Evolutionary conservation across 2,797 vertebrate species (phyloP).

Genomic region (Bovichtus variegatus): DNA sequence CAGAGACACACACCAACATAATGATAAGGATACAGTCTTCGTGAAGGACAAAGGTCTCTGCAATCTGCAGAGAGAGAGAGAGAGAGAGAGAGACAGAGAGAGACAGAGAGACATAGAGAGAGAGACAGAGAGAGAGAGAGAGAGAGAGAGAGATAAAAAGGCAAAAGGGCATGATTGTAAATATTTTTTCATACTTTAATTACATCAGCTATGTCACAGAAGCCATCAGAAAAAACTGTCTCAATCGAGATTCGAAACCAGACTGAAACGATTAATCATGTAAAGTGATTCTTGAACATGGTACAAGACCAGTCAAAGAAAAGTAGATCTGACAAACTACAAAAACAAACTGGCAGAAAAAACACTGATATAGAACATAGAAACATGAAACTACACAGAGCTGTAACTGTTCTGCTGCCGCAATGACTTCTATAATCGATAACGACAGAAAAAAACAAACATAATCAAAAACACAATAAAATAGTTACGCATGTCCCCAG

Average conservation of each 20-base stretch:
- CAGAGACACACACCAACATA: constrained; percentile 15
- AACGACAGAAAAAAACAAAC: constrained; percentile 15
- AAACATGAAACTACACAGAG: background rate
- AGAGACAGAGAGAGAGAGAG: too few relatives aligned
- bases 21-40: constrained; percentile 95
- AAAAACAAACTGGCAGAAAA: background rate
- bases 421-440: constrained; percentile 36
- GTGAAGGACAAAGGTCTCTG: constrained; percentile 93
- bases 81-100: constrained; percentile 11
- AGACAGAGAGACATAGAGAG: constrained; percentile 19
- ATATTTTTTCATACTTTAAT: constrained; percentile 3
- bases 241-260: constrained; percentile 8
- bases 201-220: constrained; percentile 11
- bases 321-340: background rate
- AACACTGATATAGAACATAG: background rate
- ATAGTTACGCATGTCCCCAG: background rate
- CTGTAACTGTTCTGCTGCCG: constrained; percentile 2
- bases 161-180: constrained; percentile 1
- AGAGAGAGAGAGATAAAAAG: too few relatives aligned
- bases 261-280: constrained; percentile 3
- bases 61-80: constrained; percentile 86
- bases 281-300: background rate
- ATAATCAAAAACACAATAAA: constrained; percentile 1
- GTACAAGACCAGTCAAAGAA: constrained; percentile 8
- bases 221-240: background rate